Percentiles rank a stretch among this genome's conserved stretches.
phyloP scores from a whole-genome alignment of 2,888 invertebrate species.

The Acanthosoma haemorrhoidale region DNA sequence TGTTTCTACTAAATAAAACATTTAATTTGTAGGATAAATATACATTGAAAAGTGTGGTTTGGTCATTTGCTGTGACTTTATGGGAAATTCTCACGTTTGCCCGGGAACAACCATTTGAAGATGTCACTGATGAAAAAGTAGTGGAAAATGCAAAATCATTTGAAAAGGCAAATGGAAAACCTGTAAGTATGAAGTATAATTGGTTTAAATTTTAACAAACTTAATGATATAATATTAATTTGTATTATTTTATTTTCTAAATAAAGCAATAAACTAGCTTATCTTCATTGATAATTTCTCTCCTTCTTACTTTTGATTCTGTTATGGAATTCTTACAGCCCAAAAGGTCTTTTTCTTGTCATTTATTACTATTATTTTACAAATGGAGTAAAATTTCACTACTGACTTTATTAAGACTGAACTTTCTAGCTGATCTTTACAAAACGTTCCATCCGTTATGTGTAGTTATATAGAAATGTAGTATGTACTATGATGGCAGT shows the following conservation, averaged over 20 bases:
- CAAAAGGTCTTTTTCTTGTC: no score
- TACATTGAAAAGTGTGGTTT: constrained; percentile 78
- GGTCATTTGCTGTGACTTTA: constrained; percentile 80
- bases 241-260: neutral
- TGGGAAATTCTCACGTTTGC: constrained; percentile 85
- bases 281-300: no score
- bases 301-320: no score
- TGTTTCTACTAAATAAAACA: neutral
- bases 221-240: neutral
- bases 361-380: no score
- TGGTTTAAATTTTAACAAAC: neutral
- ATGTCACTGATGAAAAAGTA: constrained; percentile 71
- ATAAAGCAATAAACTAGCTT: no score
- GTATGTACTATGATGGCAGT: no score
- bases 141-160: constrained; percentile 76
- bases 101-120: constrained; percentile 74
- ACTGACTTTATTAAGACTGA: no score
- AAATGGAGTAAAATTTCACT: no score
- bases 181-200: constrained; percentile 51
- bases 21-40: constrained; percentile 62
- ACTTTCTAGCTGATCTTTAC: no score
- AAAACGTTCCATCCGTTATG: no score
- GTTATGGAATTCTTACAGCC: no score
- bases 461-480: no score
- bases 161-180: constrained; percentile 66